A percentile compares a stretch with the other conserved stretches of the same genome.
phyloP scores from a whole-genome alignment of 2,113 vertebrate species.

The Azemiops feae region DNA sequence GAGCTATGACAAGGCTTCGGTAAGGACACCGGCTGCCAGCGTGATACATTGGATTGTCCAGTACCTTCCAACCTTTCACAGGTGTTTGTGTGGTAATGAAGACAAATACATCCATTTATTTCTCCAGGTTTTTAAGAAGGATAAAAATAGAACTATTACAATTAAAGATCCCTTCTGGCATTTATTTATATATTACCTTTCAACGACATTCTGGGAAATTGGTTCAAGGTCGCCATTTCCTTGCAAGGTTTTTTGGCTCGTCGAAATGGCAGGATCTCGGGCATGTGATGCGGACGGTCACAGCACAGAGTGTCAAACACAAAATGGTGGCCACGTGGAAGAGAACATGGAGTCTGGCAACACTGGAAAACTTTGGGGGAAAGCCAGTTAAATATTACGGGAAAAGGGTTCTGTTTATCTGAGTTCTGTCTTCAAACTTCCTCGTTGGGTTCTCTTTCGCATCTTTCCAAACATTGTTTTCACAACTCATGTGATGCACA shows the following conservation, averaged over 20 bases:
- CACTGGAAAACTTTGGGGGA: not conserved
- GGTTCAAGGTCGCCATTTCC: conserved; percentile 39
- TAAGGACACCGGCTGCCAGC: conserved; percentile 57
- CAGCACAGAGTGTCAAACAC: not conserved
- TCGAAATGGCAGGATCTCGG: not conserved
- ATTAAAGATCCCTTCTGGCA: conserved; percentile 57
- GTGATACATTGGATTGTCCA: conserved; percentile 63
- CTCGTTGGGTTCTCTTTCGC: not conserved
- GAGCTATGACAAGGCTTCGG: conserved; percentile 69
- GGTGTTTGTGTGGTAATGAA: conserved; percentile 61
- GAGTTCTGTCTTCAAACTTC: not conserved
- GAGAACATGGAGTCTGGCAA: not conserved
- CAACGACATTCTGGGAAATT: conserved; percentile 40
- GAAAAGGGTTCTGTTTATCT: not conserved
- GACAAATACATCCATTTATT: conserved; percentile 64
- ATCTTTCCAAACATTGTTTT: not conserved
- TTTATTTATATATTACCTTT: conserved; percentile 56
- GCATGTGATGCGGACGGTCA: no score
- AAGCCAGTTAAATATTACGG: not conserved
- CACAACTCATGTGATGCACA: not conserved
- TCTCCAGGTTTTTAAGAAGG: conserved; percentile 52
- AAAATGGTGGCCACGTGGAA: not conserved
- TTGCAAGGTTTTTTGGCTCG: conserved; percentile 30
- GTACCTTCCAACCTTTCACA: conserved; percentile 48
- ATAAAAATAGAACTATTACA: conserved; percentile 55